phyloP scores from a whole-genome alignment of 2,113 vertebrate species.

The Empidonax alnorum region DNA sequence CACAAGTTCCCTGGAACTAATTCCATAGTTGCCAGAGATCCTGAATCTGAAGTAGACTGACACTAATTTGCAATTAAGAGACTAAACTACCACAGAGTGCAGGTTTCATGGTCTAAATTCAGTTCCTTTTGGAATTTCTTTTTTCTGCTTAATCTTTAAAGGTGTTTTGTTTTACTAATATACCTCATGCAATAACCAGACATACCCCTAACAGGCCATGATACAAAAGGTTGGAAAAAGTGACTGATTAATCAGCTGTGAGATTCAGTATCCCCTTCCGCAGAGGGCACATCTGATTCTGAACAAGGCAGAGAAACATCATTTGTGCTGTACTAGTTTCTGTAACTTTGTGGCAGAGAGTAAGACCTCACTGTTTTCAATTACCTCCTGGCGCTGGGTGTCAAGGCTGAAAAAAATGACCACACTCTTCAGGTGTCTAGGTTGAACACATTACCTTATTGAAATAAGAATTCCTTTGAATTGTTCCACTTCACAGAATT shows the following conservation, averaged over 20 bases:
- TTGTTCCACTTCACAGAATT: not conserved
- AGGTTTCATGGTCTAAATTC: not conserved
- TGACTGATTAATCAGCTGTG: not conserved
- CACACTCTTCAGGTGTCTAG: not conserved
- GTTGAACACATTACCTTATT: not conserved
- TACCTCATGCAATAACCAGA: not conserved
- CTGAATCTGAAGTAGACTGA: not conserved
- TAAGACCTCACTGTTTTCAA: not conserved
- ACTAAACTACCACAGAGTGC: not conserved
- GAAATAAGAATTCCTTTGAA: not conserved
- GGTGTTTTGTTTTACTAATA: not conserved
- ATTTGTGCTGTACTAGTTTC: not conserved
- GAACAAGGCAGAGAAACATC: constrained; percentile 2
- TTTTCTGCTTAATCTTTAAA: not conserved
- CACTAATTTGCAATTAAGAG: not conserved
- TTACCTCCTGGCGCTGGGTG: not conserved
- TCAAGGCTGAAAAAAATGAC: not conserved
- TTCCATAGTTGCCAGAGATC: not conserved
- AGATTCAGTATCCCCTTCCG: not conserved
- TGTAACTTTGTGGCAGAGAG: not conserved
- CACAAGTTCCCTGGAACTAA: not conserved
- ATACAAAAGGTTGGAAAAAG: not conserved
- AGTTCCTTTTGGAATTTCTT: not conserved
- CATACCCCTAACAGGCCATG: not conserved
- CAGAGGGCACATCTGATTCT: not conserved